phyloP scores from a whole-genome alignment of 2,888 invertebrate genomes.

The Heteropelma amictum region DNA sequence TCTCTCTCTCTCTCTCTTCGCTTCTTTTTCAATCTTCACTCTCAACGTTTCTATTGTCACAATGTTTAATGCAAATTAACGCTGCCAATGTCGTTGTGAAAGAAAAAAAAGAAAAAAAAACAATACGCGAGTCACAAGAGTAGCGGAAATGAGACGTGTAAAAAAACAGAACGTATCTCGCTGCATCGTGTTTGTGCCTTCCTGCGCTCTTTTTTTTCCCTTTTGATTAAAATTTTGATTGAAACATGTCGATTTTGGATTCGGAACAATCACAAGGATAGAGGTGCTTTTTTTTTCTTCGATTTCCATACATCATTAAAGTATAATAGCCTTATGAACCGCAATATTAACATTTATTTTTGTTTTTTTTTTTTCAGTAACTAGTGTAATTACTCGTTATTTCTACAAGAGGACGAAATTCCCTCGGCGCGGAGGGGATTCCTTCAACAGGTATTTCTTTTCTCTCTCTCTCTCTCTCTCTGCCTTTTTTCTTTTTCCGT shows the following conservation, averaged over 20 bases:
- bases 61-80: conserved; percentile 43
- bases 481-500: not conserved
- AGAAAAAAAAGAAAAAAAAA: too few relatives aligned
- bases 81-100: conserved; percentile 18
- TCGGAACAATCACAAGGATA: conserved; percentile 52
- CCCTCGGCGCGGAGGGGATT: conserved; percentile 30
- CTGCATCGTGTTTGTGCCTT: not conserved
- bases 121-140: not conserved
- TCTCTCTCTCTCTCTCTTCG: conserved; percentile 13
- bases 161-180: not conserved
- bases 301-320: conserved; percentile 61
- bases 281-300: too few relatives aligned
- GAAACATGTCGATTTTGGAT: conserved; percentile 34
- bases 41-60: conserved; percentile 45
- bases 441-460: conserved; percentile 47
- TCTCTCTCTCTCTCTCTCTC: conserved; percentile 4
- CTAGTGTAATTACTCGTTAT: conserved; percentile 61
- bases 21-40: conserved; percentile 5
- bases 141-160: not conserved
- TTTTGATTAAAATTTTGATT: conserved; percentile 52
- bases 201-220: not conserved
- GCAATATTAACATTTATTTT: conserved; percentile 71
- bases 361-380: conserved; percentile 69
- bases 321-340: conserved; percentile 63
- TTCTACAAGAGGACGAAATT: conserved; percentile 51